Evolutionary conservation across 1,140 invertebrate species (phyloP), one percentile per base, ranked within the genome.

Genomic region (Radopholus similis): DNA sequence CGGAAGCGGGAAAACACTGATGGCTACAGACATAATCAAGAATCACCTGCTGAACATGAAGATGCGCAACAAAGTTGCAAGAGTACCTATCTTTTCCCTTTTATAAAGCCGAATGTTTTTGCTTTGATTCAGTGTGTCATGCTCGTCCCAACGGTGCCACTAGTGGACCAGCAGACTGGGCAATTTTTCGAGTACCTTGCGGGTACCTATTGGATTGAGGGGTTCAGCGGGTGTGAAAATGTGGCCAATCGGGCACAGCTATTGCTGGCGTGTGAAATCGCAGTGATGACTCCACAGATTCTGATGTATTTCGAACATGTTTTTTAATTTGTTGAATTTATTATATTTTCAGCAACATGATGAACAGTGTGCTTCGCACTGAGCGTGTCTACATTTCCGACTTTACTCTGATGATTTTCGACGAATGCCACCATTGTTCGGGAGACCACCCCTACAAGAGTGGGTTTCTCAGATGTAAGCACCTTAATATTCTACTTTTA

Each of bases 1-100:
- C 13, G 77, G 78, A 28, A 68, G 70, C 30, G 77, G 77, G n/a
- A 79, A 79, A 47, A 79, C 77, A 4, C 26, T 77, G 35, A 73
- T 81, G 26, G 77, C 77, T 2, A 65, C 66, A 4, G 64, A 81
- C 47, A 74, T 81, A 28, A 77, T 79, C 15, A 30, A 56, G 21
- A 68, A 79, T 18, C 76, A 78, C 55, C 35, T 78, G 66, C 8
- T 9, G 32, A 72, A 13, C 15, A 38, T 13, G 37, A 38, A 38
- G 21, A 37, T 34, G 26, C 35, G 30, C 1, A 44, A 44, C 5
- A 37, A 68, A 49, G 56, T 47, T 26, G 68, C 70, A 21, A 57
- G 60, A 15, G 60, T 63, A 0, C 15, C 4, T 64, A 28, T 4
- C 11, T n/a, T 54, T 51, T 51, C 30, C 8, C 11, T 51, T 49